A percentile compares a stretch with the other conserved stretches of the same genome.
Evolutionary conservation across 2,113 vertebrate species (phyloP).

Genomic region (Alouatta palliata): DNA sequence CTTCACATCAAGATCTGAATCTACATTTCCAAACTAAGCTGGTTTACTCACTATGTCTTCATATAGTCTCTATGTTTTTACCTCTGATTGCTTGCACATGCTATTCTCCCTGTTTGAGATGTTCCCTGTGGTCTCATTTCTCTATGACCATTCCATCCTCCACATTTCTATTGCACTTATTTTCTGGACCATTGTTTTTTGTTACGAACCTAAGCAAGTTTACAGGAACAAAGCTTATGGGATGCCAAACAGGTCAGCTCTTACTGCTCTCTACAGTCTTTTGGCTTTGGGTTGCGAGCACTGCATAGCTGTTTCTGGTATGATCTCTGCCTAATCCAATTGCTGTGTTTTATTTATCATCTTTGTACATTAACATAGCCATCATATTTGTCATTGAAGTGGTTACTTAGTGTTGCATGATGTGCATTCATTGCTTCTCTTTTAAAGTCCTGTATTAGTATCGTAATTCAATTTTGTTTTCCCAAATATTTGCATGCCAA

Average conservation of each 20-base stretch:
- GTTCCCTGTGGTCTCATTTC: neutral
- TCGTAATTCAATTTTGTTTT: constrained; percentile 60
- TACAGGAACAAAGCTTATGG: neutral
- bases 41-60: neutral
- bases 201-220: neutral
- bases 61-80: neutral
- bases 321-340: constrained; percentile 16
- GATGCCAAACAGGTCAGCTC: neutral
- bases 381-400: constrained; percentile 54
- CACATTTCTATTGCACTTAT: neutral
- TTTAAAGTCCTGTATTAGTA: constrained; percentile 34
- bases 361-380: neutral
- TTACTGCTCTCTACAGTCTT: neutral
- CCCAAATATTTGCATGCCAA: constrained; percentile 45
- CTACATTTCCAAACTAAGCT: neutral
- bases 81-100: neutral
- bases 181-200: constrained; percentile 12
- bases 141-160: neutral
- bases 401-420: neutral
- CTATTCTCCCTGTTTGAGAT: neutral
- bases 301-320: neutral
- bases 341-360: constrained; percentile 39
- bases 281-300: neutral
- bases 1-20: neutral
- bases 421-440: constrained; percentile 24